Conservation (phyloP, 1,140 invertebrate species). For the Archivesica marissinica region DNA sequence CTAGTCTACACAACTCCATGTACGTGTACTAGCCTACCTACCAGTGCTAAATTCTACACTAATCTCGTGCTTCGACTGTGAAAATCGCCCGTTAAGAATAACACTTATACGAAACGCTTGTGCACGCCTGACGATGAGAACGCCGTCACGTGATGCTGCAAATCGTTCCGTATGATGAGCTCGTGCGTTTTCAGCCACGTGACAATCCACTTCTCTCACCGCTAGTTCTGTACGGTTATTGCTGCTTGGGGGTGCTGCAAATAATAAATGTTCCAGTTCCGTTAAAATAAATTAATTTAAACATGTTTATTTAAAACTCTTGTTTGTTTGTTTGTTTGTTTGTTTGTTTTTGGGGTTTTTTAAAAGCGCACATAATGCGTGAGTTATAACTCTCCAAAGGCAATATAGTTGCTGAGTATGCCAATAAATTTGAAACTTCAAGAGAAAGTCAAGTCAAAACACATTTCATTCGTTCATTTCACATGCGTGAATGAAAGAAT, state of each 20-base stretch:
- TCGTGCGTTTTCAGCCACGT: slow-evolving; percentile 60
- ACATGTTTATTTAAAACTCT: background rate
- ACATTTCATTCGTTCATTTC: too few species aligned
- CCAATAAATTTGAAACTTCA: too few species aligned
- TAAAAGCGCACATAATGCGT: background rate
- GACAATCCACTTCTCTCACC: slow-evolving; percentile 67
- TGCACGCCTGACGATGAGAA: slow-evolving; percentile 58
- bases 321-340: background rate
- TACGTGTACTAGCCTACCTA: too few species aligned
- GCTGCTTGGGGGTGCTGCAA: background rate
- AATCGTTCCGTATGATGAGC: slow-evolving; percentile 65
- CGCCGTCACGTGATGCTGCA: background rate
- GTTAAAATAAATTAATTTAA: background rate
- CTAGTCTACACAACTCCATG: too few species aligned
- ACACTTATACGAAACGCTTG: slow-evolving; percentile 47
- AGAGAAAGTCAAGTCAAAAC: background rate
- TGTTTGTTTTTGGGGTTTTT: background rate
- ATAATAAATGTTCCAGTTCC: background rate
- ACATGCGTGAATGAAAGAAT: too few species aligned
- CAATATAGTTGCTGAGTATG: background rate
- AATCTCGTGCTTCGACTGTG: slow-evolving; percentile 34
- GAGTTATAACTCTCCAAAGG: background rate
- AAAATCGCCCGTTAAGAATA: slow-evolving; percentile 14
- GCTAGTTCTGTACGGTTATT: slow-evolving; percentile 18
- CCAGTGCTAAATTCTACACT: slow-evolving; percentile 47